Base-by-base conservation (phyloP, 2,888 invertebrate genomes). In the Diaperis boleti region DNA sequence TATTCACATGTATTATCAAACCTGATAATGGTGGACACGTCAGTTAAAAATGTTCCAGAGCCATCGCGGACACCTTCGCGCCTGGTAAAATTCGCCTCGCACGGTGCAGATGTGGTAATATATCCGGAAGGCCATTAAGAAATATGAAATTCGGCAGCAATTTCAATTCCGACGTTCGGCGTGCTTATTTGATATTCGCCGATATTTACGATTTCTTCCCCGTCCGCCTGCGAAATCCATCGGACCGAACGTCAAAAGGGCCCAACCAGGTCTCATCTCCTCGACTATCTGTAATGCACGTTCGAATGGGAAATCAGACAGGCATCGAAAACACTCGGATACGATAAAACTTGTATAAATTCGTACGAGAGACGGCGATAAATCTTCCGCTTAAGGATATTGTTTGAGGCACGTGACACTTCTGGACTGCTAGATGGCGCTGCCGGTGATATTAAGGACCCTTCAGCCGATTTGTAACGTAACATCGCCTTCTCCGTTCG, bases 341-440 rank as follows among this genome's bases (percentile, higher is more conserved):
- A 72, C 76, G 76, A 76, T 77, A 75, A 78, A 78, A 78, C 74
- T 77, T 78, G 78, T 77, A 78, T 78, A 78, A 78, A 79, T 77
- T 78, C 77, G 72, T 68, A 72, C 70, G 71, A 68, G 71, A 73
- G 67, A 72, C 69, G 65, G 71, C 74, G 68, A 75, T 76, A 78
- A 77, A 78, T 77, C 76, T 78, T 72, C 62, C 69, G 73, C 69
- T 76, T 75, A 74, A 76, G 76, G 78, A 78, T 77, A 78, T 78
- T 78, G 77, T 78, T 77, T 76, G 75, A 76, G 74, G 76, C 76
- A 78, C 78, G 76, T 78, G 78, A 78, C 78, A 78, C 75, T 74
- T 74, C 70, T 72, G 71, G 73, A 56, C 70, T 67, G 69, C 69
- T 71, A 68, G 70, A 73, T 70, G 71, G 68, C 70, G 70, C 74